Conservation (phyloP, 30 jellyfish, hydroid and myxozoan genomes). For the Nemopilema nomurai region DNA sequence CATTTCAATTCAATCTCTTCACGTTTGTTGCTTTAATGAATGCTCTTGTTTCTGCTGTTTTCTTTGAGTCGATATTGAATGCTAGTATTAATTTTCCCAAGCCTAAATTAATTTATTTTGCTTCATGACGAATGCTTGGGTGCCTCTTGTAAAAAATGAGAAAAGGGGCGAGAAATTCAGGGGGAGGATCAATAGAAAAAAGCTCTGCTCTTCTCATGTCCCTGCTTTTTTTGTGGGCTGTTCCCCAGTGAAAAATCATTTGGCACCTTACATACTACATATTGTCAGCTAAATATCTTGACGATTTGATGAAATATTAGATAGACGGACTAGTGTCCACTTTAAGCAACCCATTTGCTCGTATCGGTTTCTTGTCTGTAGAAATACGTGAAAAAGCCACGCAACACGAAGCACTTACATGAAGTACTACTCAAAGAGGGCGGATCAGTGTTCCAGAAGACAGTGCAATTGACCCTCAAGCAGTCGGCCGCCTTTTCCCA, state of each 20-base stretch:
- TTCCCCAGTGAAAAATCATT: too few species aligned
- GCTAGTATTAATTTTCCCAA: too few species aligned
- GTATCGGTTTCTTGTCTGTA: background rate
- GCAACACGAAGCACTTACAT: conserved; percentile 79
- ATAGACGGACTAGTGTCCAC: background rate
- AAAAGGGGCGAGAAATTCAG: too few species aligned
- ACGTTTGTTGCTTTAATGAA: background rate
- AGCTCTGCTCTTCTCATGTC: too few species aligned
- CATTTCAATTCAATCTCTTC: background rate
- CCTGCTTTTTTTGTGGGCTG: too few species aligned
- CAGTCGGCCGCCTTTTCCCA: conserved; percentile 56
- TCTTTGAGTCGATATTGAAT: too few species aligned
- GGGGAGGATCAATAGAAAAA: too few species aligned
- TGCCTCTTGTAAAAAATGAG: too few species aligned
- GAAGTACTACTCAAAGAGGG: conserved; percentile 93
- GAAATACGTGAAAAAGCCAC: conserved; percentile 86
- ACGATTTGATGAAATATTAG: background rate
- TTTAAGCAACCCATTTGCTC: background rate
- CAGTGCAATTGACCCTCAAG: conserved; percentile 78
- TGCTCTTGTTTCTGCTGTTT: background rate
- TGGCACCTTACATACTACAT: too few species aligned
- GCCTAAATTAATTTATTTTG: too few species aligned
- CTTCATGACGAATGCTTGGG: too few species aligned
- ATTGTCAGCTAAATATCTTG: too few species aligned
- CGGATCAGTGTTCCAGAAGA: conserved; percentile 87